Conservation (phyloP, 2,888 invertebrate genomes). For the Pycnomerus fuliginosus region DNA sequence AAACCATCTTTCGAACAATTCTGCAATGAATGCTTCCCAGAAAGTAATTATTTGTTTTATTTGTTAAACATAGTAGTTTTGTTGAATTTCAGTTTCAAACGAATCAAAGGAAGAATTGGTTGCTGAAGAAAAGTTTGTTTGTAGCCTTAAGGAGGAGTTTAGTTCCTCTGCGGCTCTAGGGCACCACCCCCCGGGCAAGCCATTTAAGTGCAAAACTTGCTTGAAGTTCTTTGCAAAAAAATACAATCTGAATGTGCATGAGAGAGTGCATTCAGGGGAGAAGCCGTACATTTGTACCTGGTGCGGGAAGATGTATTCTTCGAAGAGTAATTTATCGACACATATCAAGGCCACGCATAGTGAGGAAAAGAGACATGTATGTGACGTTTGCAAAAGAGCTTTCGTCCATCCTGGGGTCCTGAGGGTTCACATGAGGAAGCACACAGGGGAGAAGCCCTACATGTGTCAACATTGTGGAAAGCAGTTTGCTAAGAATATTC, state of each 20-base stretch:
- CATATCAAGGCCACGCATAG: constrained; percentile 36
- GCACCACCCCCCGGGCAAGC: constrained; percentile 26
- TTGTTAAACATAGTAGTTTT: too few species aligned
- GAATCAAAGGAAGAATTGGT: too few species aligned
- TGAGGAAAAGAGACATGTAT: constrained; percentile 36
- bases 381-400: constrained; percentile 35
- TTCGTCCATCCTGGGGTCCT: constrained; percentile 39
- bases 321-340: constrained; percentile 38
- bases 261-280: constrained; percentile 34
- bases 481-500: constrained; percentile 39
- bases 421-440: constrained; percentile 39
- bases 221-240: constrained; percentile 33
- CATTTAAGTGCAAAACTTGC: constrained; percentile 35
- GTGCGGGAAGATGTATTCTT: constrained; percentile 40
- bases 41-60: too few species aligned
- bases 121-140: too few species aligned
- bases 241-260: constrained; percentile 36
- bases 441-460: constrained; percentile 41
- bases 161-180: too few species aligned
- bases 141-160: too few species aligned
- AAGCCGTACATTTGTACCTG: constrained; percentile 36
- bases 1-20: too few species aligned
- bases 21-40: too few species aligned
- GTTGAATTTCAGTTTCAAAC: too few species aligned
- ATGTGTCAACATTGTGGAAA: constrained; percentile 36